Conservation (phyloP, 2,797 vertebrate genomes). For the Hybognathus amarus region DNA sequence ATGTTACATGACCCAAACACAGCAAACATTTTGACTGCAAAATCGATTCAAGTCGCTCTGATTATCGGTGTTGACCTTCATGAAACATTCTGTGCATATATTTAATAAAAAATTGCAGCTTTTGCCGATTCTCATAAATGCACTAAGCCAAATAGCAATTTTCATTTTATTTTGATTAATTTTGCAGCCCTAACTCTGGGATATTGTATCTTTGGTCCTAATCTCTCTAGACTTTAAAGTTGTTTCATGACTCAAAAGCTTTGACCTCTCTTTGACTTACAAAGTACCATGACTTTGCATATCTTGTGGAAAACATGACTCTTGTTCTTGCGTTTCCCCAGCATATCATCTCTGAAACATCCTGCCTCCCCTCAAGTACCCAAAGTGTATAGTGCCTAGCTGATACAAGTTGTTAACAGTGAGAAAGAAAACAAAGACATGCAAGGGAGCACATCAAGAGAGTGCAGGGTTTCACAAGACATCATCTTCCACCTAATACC, state of each 20-base stretch:
- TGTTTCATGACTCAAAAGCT: slow-evolving; percentile 33
- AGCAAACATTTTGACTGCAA: background rate
- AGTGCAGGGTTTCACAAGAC: slow-evolving; percentile 21
- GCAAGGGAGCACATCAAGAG: background rate
- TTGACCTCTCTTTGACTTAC: slow-evolving; percentile 36
- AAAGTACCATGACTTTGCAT: slow-evolving; percentile 38
- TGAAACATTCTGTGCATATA: background rate
- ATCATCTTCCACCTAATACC: background rate
- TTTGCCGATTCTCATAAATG: background rate
- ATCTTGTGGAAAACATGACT: slow-evolving; percentile 26
- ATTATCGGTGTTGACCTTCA: background rate
- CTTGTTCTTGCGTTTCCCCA: slow-evolving; percentile 1
- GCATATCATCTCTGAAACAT: slow-evolving; percentile 19
- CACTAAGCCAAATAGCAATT: too few relatives aligned
- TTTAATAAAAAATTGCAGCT: background rate
- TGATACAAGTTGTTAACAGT: background rate
- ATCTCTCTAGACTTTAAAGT: slow-evolving; percentile 31
- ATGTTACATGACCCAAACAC: background rate
- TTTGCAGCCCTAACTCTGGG: background rate
- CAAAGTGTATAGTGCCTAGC: background rate
- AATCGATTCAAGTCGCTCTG: background rate
- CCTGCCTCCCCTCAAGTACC: slow-evolving; percentile 13
- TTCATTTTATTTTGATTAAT: background rate
- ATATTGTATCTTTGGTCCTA: slow-evolving; percentile 12
- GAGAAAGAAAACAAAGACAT: slow-evolving; percentile 18